Evolutionary conservation across 2,888 invertebrate genomes (phyloP), one percentile per base, ranked within the genome.

Genomic region (Lepidocyrtinus sp.): DNA sequence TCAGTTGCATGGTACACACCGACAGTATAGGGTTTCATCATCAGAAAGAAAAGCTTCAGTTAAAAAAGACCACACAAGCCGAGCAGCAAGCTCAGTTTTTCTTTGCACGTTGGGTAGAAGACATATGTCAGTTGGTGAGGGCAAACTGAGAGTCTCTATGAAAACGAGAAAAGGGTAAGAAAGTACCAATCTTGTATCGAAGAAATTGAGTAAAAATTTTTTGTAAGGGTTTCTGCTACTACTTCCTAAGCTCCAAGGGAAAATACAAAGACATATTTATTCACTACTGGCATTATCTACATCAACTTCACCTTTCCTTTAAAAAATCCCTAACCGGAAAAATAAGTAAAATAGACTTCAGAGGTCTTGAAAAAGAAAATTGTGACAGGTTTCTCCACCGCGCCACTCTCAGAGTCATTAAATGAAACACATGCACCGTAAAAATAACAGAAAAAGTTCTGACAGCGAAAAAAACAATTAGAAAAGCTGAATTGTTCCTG

Each of bases 41-140:
- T 19, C 22, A 36, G 65, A 36, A 65, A 62, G n/a, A n/a, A 75
- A 67, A 68, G 75, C 61, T 64, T 24, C 65, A 70, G 78, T 78
- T 72, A 72, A 79, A 78, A 59, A 73, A 74, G 62, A 64, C 61
- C 27, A 69, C 64, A 61, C 46, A 70, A 55, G 17, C 70, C 74
- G 64, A 25, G 75, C 22, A 65, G 27, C 46, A 69, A 26, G 70
- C 61, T 80, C 80, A 80, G 80, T 80, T 75, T 75, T 70, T 22
- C 61, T 63, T 46, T 22, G 75, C 50, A 65, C 61, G 80, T 65
- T 59, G 59, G 21, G 67, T 69, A 69, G 59, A 46, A 73, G 72
- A 27, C 78, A 78, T 67, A 78, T 63, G 72, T 67, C 55, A 21
- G 24, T 67, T 2, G 59, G 63, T 70, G 21, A 21, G 59, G 59